Evolutionary conservation across 2,888 invertebrate genomes (phyloP), one percentile per base, ranked within the genome.

Genomic region (Epinotia nisella): DNA sequence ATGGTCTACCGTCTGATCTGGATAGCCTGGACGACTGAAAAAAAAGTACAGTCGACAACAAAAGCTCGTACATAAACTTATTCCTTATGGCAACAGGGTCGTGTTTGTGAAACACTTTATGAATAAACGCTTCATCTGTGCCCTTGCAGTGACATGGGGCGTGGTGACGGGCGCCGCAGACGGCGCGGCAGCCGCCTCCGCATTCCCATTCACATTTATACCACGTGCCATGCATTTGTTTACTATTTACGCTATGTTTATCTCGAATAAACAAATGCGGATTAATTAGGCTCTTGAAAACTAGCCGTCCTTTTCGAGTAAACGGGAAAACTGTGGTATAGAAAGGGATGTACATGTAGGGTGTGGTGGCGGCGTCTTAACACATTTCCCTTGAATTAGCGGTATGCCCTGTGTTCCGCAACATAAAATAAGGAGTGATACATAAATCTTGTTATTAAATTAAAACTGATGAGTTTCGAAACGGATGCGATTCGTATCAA

Each of bases 151-250:
- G 65, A 49, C 45, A 60, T 35, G 61, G 35, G 61, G 69, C 53
- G 41, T 61, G 69, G 51, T 65, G 70, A 70, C 70, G 49, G 58
- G 45, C 45, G 49, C 56, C 45, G 72, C 69, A 72, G 72, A 72
- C 73, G 62, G 73, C 73, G 64, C 58, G 68, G 68, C 45, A 19
- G 19, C 67, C 62, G 73, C 69, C 62, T 53, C 29, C 64, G 64
- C 41, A 15, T 56, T 56, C n/a, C 68, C 64, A 64, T 73, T 73
- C 68, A 69, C 70, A 64, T 58, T 67, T 49, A 59, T 24, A 67
- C 61, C 72, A 68, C 67, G 61, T 68, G 72, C 61, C 49, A 66
- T 66, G 55, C 53, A 68, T 68, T 72, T 72, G 67, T 72, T 72
- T 67, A 67, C 55, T 49, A 58, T 45, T 21, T 17, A 61, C 53